phyloP scores from a whole-genome alignment of 2,113 vertebrate genomes.

The Mesoclemmys tuberculata region DNA sequence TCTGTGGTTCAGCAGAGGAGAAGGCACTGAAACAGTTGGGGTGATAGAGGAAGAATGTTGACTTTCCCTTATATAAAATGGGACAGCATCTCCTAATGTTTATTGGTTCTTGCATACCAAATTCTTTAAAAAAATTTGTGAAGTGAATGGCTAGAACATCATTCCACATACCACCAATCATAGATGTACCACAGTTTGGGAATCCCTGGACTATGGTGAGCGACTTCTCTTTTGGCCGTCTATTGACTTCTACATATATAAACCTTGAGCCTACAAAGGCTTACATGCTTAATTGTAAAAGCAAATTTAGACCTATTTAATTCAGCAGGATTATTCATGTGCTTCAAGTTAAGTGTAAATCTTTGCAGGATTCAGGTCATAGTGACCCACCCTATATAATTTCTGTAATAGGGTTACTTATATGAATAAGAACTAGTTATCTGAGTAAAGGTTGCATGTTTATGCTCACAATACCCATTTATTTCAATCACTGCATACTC shows the following conservation, averaged over 20 bases:
- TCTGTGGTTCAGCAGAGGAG: rapidly evolving
- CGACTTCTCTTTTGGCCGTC: not conserved
- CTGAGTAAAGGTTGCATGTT: not conserved
- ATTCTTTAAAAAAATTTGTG: no score
- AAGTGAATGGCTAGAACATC: no score
- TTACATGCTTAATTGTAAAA: not conserved
- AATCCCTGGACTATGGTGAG: no score
- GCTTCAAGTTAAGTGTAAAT: not conserved
- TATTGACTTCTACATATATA: not conserved
- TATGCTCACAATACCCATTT: not conserved
- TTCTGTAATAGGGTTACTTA: not conserved
- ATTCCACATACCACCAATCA: no score
- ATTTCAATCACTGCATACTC: not conserved
- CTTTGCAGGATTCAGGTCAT: not conserved
- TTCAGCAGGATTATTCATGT: not conserved
- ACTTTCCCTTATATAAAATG: no score
- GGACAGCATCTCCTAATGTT: no score
- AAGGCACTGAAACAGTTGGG: not conserved
- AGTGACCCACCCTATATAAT: not conserved
- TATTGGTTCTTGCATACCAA: no score
- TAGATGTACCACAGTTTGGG: no score
- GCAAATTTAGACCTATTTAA: not conserved
- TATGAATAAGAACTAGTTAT: not conserved
- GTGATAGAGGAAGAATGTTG: not conserved
- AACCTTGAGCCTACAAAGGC: not conserved